Conservation (phyloP, 2,113 vertebrate genomes). For the Tapirus terrestris region DNA sequence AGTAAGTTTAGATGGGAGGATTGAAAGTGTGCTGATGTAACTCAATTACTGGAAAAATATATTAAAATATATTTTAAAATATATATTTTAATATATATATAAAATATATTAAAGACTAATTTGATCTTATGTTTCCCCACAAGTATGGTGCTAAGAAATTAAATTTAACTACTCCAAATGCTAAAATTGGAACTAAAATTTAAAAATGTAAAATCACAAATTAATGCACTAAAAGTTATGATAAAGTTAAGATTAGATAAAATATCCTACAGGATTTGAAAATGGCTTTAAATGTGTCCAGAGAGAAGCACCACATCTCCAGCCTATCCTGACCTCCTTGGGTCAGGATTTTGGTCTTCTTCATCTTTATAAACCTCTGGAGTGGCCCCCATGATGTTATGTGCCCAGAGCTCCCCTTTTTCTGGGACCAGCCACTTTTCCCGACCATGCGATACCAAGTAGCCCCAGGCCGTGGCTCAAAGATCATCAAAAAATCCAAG, state of each 20-base stretch:
- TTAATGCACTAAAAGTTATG: not conserved
- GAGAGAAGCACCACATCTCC: not conserved
- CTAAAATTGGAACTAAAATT: not conserved
- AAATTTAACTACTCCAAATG: not conserved
- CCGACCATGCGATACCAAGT: not conserved
- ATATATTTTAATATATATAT: too few species aligned
- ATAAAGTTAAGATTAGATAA: not conserved
- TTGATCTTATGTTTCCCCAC: not conserved
- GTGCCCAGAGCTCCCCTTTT: not conserved
- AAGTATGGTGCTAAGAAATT: not conserved
- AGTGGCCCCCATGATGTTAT: not conserved
- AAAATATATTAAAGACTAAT: constrained; percentile 34
- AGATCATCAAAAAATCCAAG: not conserved
- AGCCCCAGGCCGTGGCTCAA: not conserved
- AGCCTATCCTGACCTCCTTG: not conserved
- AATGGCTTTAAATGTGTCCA: not conserved
- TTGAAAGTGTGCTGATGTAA: not conserved
- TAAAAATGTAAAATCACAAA: not conserved
- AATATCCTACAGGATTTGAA: not conserved
- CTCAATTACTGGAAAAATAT: constrained; percentile 26
- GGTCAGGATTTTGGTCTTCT: not conserved
- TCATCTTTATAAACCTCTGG: not conserved
- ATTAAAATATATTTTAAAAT: not conserved
- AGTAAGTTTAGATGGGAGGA: not conserved
- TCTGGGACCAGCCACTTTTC: not conserved